Percentiles rank a stretch among this genome's conserved stretches.
Conservation (phyloP, 2,888 invertebrate species). For the Euzetes globulus region DNA sequence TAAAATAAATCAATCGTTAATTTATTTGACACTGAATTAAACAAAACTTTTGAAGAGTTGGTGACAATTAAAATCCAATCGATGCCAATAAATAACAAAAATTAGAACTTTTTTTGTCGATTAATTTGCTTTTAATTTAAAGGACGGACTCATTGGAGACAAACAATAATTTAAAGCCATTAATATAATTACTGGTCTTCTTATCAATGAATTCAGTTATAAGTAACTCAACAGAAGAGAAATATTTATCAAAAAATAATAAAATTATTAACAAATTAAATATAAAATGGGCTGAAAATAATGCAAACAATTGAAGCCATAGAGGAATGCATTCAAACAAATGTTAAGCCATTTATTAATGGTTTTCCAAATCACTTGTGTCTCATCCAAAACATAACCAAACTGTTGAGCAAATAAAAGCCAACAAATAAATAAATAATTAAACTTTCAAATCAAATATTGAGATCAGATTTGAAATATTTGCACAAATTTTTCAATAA, state of each 20-base stretch:
- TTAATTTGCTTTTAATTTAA: not conserved
- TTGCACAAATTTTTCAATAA: not conserved
- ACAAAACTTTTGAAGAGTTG: not conserved
- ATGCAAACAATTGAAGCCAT: not conserved
- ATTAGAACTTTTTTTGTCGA: not conserved
- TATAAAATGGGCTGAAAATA: not conserved
- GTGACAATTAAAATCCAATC: too few relatives aligned
- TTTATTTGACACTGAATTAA: not conserved
- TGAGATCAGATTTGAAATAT: not conserved
- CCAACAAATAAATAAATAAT: not conserved
- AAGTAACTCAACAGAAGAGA: not conserved
- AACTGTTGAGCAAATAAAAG: constrained; percentile 23
- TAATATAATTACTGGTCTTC: not conserved
- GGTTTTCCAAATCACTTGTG: not conserved
- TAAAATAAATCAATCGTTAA: not conserved
- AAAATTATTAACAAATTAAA: not conserved
- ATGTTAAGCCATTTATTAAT: not conserved
- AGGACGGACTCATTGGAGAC: constrained; percentile 21
- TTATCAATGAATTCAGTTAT: not conserved
- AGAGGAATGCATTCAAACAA: constrained; percentile 4
- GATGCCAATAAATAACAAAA: not conserved
- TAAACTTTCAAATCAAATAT: not conserved
- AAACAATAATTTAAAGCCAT: not conserved
- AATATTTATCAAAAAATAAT: not conserved
- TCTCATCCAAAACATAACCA: not conserved